A percentile compares a stretch with the other conserved stretches of the same genome.
Evolutionary conservation across 1,140 invertebrate genomes (phyloP).

Genomic region (Pseudachorutes palmiensis): DNA sequence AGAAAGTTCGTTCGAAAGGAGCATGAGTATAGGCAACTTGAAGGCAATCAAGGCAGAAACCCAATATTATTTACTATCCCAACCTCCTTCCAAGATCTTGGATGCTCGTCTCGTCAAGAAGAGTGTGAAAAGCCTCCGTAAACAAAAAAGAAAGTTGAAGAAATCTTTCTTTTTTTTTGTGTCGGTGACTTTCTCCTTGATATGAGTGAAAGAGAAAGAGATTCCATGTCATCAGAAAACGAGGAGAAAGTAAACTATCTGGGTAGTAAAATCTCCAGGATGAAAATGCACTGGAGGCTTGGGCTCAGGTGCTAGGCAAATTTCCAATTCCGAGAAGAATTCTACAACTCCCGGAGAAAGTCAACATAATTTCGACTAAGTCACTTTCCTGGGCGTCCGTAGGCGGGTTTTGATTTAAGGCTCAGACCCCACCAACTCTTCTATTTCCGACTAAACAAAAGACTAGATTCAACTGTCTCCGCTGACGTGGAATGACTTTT

Average conservation of each 20-base stretch:
- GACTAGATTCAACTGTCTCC: no score
- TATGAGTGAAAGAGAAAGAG: neutral
- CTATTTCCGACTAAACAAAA: no score
- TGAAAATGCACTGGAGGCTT: neutral
- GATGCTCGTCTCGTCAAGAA: no score
- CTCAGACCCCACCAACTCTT: no score
- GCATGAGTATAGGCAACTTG: no score
- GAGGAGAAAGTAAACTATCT: neutral
- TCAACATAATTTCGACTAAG: neutral
- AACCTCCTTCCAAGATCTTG: no score
- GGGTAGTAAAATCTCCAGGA: neutral
- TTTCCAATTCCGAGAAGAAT: neutral
- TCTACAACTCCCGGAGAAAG: no score
- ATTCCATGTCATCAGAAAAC: neutral
- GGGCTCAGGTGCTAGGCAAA: neutral
- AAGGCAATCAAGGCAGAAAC: neutral
- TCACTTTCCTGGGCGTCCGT: neutral
- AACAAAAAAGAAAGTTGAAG: neutral
- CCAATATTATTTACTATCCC: neutral
- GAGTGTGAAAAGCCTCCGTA: neutral
- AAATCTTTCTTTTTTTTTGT: neutral
- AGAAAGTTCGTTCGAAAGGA: neutral
- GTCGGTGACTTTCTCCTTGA: neutral
- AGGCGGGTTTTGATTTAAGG: neutral
- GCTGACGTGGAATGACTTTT: no score